These are phyloP conservation scores for Periophthalmus magnuspinnatus DNA, from an alignment of 2,797 vertebrate species.

Conservation along the genomic window DNA sequence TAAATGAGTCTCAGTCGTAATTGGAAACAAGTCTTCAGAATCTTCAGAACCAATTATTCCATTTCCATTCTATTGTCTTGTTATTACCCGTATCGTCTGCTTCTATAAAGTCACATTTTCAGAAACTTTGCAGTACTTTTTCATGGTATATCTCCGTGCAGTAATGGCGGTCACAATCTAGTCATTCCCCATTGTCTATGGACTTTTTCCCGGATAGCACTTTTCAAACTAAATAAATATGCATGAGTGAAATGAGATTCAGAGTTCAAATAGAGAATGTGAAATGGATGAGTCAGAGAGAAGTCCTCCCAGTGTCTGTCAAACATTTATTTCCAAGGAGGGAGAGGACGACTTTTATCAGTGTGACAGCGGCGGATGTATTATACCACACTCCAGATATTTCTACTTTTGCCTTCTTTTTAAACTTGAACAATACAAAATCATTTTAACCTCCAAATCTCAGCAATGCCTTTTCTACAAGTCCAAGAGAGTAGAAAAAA, in stretches of 20 bases:
- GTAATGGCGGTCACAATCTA: not conserved
- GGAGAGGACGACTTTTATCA: constrained; percentile 17
- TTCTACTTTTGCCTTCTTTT: not conserved
- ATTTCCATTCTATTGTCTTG: no score
- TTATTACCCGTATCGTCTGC: not conserved
- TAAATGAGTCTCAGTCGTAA: no score
- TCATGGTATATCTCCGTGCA: not conserved
- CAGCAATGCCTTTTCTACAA: not conserved
- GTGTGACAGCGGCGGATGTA: not conserved
- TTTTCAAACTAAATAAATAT: constrained; percentile 8
- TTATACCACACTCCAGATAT: not conserved
- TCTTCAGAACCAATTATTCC: no score
- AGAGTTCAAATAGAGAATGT: constrained; percentile 1
- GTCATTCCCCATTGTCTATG: not conserved
- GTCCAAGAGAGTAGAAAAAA: no score
- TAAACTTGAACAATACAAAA: not conserved
- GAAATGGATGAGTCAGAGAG: constrained; percentile 10
- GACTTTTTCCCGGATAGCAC: not conserved
- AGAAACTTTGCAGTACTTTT: not conserved
- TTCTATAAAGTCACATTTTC: not conserved
- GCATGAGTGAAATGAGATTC: constrained; percentile 13
- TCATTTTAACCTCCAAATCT: not conserved
- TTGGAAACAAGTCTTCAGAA: no score
- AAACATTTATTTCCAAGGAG: constrained; percentile 16
- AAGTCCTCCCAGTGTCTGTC: constrained; percentile 1